phyloP scores from a whole-genome alignment of 2,888 invertebrate genomes.

The Drosophila heteroneura region DNA sequence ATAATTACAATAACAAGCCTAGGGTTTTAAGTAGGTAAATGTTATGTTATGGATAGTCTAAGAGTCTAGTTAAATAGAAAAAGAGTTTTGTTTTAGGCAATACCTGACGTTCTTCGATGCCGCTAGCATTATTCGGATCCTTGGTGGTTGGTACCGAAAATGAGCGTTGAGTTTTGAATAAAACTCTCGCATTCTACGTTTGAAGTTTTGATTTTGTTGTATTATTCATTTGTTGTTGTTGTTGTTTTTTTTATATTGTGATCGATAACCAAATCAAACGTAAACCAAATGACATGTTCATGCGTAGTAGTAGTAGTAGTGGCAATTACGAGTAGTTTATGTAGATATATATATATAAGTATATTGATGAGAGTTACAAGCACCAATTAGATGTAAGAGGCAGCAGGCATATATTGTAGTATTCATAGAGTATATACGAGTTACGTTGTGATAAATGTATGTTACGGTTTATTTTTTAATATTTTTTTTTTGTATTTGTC shows the following conservation, averaged over 20 bases:
- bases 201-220: constrained; percentile 37
- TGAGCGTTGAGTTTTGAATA: constrained; percentile 96
- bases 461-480: constrained; percentile 52
- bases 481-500: constrained; percentile 28
- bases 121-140: constrained; percentile 87
- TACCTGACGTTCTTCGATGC: constrained; percentile 86
- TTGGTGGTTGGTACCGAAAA: constrained; percentile 97
- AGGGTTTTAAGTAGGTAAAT: constrained; percentile 15
- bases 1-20: constrained; percentile 9
- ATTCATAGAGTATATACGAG: constrained; percentile 59
- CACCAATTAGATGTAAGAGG: constrained; percentile 82
- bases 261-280: constrained; percentile 59
- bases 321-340: constrained; percentile 31
- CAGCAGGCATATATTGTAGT: constrained; percentile 79
- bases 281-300: constrained; percentile 66
- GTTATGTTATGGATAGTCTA: constrained; percentile 42
- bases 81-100: constrained; percentile 60
- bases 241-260: constrained; percentile 29
- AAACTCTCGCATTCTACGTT: constrained; percentile 89
- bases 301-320: constrained; percentile 54
- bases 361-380: constrained; percentile 75
- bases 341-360: constrained; percentile 42
- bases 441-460: constrained; percentile 71
- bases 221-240: constrained; percentile 35
- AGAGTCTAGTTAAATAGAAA: constrained; percentile 32